A percentile compares a stretch with the other conserved stretches of the same genome.
Conservation (phyloP, 2,113 vertebrate genomes). For the Lamprologus tigripictilis region DNA sequence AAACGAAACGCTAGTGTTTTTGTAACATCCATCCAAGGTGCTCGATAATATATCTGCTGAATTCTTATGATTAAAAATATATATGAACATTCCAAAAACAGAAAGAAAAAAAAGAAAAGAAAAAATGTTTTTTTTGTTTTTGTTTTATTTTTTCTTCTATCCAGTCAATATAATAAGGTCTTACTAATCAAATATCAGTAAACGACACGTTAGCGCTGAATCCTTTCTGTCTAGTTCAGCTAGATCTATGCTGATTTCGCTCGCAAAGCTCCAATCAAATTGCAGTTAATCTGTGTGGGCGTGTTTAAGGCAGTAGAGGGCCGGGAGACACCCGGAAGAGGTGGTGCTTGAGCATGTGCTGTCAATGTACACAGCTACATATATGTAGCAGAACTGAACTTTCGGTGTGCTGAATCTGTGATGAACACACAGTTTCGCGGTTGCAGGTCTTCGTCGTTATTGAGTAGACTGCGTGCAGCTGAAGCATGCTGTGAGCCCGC, state of each 20-base stretch:
- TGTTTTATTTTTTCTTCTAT: neutral
- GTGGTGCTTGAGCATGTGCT: neutral
- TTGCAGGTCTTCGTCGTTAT: neutral
- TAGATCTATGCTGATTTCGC: neutral
- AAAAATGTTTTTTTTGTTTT: neutral
- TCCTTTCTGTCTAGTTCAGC: neutral
- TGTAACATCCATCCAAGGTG: neutral
- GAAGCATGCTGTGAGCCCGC: neutral
- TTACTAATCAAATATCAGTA: neutral
- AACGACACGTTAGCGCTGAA: neutral
- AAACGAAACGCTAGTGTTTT: neutral
- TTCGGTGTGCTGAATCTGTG: neutral
- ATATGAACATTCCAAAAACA: neutral
- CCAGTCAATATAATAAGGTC: neutral
- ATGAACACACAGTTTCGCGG: rapidly evolving
- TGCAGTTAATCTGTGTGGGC: neutral
- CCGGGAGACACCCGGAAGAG: neutral
- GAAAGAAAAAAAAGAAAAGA: neutral
- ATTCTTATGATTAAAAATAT: neutral
- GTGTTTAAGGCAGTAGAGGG: neutral
- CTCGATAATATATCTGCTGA: neutral
- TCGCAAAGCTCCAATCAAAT: constrained; percentile 44
- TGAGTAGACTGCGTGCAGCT: neutral
- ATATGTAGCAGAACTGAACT: neutral
- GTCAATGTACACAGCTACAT: neutral